Base-by-base conservation (phyloP, 2,888 invertebrate species). In the Prionchulus punctatus region DNA sequence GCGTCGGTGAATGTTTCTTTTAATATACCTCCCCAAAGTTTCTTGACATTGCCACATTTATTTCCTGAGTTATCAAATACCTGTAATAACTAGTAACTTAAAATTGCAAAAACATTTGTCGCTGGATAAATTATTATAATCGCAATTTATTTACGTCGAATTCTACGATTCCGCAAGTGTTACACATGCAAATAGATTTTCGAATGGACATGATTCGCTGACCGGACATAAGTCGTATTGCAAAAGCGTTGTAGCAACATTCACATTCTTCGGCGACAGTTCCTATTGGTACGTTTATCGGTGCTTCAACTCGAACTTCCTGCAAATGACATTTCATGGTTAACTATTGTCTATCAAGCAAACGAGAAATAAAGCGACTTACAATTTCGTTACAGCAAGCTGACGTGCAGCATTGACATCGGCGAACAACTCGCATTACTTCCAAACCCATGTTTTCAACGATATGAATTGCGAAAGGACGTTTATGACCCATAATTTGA, bases 1-100 rank as follows among this genome's bases (percentile, higher is more conserved):
- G 86, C 78, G 73, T 87, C 86, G 0, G 88, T 86, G 70, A 88
- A 87, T 58, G 80, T 74, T 75, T 89, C 89, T 57, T 85, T 80
- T 1, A 81, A 77, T 48, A 88, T 66, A 0, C 89, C 89, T 0
- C 84, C 81, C 89, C 89, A 90, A 69, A 86, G 84, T 71, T 90
- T 90, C 0, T 84, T 83, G 63, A 92, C 89, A 70, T 81, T 81
- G 1, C 91, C 91, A 57, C 90, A 82, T 73, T 83, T 4, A 26
- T 50, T 23, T 4, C 50, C 50, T 12, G 7, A 12, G 23, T n/a
- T 12, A 48, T 21, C 48, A n/a, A 48, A 12, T 12, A 48, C 26
- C 48, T 48, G 48, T 12, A 48, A 48, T 25, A 48, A 48, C 7
- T n/a, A n/a, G n/a, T n/a, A n/a, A n/a, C n/a, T n/a, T n/a, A n/a